Base-by-base conservation (phyloP, 2,888 invertebrate species). In the Acrobasis repandana region DNA sequence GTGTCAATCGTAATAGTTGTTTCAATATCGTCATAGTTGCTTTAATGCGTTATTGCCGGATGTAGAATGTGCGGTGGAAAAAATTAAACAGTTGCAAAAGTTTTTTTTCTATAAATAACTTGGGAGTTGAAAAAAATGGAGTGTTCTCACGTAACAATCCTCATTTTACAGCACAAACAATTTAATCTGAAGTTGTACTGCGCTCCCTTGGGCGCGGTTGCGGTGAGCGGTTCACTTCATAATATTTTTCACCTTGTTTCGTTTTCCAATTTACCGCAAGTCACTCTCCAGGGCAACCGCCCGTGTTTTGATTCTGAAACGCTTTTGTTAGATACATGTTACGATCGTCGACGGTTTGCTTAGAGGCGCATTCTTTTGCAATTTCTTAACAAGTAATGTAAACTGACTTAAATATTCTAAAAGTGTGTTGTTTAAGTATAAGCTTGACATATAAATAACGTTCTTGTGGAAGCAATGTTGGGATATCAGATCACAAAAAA, bases 161-260 rank as follows among this genome's bases (percentile, higher is more conserved):
- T 54, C 52, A 54, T 36, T 54, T 54, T 54, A 54, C 36, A 54
- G 16, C 18, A 38, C 50, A 43, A 43, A 51, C 51, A 59, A 59
- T 58, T 34, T 58, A 58, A 58, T 49, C 48, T 11, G 16, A 33
- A 38, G 50, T 51, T 20, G 16, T 48, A 49, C 60, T 61, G 64
- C 65, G 16, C 69, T 65, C 68, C 63, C 70, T 61, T 52, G 72
- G 66, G 71, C 64, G 68, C 65, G 54, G 63, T 65, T 59, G 65
- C 79, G 74, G 78, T 79, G 85, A 80, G 80, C 76, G 85, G 76
- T 83, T 80, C 87, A 83, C 88, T 90, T 90, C 85, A 92, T 91
- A 90, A 90, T 91, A 92, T 91, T 90, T 91, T 92, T 91, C 91
- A 92, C 91, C 91, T 92, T 92, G 90, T 90, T 90, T 92, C 90